A percentile compares a stretch with the other conserved stretches of the same genome.
These are phyloP conservation scores for Trinectes maculatus DNA, from an alignment of 2,113 vertebrate genomes.

Conservation along the genomic window DNA sequence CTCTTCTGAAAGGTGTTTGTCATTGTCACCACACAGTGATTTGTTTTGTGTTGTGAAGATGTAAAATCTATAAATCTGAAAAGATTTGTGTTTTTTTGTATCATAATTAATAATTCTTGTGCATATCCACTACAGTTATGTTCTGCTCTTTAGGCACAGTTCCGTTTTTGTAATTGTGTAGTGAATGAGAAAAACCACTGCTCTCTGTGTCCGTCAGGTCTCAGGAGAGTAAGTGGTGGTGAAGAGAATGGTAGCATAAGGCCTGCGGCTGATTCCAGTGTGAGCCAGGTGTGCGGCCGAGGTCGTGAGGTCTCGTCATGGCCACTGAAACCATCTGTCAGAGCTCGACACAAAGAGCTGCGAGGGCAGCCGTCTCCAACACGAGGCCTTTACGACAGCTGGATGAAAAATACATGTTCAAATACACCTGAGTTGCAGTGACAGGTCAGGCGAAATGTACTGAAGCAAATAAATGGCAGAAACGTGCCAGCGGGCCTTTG, in stretches of 20 bases:
- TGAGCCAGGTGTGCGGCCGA: conserved; percentile 30
- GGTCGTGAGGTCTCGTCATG: conserved; percentile 17
- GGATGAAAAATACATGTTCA: conserved; percentile 67
- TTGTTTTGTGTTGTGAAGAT: neutral
- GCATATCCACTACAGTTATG: neutral
- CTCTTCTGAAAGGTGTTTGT: conserved; percentile 4
- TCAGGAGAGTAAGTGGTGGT: conserved; percentile 9
- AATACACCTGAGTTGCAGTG: conserved; percentile 32
- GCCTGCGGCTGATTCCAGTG: conserved; percentile 5
- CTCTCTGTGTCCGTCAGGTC: conserved; percentile 12
- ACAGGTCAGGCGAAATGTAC: conserved; percentile 33
- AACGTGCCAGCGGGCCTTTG: neutral
- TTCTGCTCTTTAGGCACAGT: neutral
- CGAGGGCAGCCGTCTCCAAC: conserved; percentile 15
- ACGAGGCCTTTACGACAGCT: conserved; percentile 56
- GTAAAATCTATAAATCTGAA: neutral
- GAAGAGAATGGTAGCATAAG: conserved; percentile 7
- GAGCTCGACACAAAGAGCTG: conserved; percentile 45
- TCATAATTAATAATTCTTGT: neutral
- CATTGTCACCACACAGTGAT: neutral
- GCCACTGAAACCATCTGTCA: conserved; percentile 31
- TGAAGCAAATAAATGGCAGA: conserved; percentile 16
- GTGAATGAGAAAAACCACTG: conserved; percentile 13
- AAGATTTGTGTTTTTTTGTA: neutral
- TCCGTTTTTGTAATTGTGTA: neutral